phyloP scores from a whole-genome alignment of 2,113 vertebrate genomes.

The Aldabrachelys gigantea region DNA sequence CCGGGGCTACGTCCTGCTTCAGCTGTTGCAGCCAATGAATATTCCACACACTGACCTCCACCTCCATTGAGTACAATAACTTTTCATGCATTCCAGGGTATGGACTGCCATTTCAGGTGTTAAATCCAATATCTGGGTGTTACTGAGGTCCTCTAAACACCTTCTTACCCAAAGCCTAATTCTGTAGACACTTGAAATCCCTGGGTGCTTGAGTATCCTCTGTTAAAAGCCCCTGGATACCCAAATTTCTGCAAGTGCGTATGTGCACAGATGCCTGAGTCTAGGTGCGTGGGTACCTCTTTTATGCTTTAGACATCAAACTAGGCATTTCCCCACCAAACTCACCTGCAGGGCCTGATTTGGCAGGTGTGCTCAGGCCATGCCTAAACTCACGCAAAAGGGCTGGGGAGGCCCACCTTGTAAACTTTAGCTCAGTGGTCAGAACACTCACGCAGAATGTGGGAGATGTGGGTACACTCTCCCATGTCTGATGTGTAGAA shows the following conservation, averaged over 20 bases:
- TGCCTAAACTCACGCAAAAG: background rate
- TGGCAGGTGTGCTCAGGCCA: background rate
- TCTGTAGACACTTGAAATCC: background rate
- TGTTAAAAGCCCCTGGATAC: background rate
- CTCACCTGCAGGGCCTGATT: background rate
- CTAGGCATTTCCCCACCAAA: background rate
- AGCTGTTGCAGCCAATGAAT: accelerated
- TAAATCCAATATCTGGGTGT: background rate
- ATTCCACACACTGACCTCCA: background rate
- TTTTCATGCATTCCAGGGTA: background rate
- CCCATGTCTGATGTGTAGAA: background rate
- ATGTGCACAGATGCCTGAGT: background rate
- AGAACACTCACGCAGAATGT: background rate
- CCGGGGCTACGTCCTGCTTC: background rate
- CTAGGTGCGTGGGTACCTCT: background rate
- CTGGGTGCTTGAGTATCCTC: background rate
- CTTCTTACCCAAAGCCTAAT: background rate
- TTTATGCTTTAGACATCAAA: background rate
- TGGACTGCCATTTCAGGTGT: background rate
- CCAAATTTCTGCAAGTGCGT: background rate
- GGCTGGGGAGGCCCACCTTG: background rate
- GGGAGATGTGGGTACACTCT: background rate
- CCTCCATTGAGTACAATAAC: background rate
- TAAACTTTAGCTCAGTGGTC: background rate
- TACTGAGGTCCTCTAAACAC: background rate